These are phyloP conservation scores for Drosophila kuntzei DNA, from an alignment of 2,888 invertebrate species.

Conservation along the genomic window DNA sequence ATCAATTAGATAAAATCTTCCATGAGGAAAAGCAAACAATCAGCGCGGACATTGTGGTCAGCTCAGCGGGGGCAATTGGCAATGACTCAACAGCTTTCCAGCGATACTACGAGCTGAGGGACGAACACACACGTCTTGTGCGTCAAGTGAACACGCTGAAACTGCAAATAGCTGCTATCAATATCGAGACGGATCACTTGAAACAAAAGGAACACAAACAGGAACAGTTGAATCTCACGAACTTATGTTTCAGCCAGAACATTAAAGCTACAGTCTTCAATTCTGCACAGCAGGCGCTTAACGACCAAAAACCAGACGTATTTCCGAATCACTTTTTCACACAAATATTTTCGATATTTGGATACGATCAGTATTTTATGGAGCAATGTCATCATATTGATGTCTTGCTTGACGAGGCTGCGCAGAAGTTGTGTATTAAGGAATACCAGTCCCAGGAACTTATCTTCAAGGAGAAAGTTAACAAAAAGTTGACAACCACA, in stretches of 20 bases:
- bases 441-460: conserved; percentile 13
- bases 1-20: background rate
- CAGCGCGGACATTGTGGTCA: background rate
- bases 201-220: conserved; percentile 8
- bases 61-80: background rate
- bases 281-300: conserved; percentile 29
- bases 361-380: conserved; percentile 39
- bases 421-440: conserved; percentile 20
- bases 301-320: conserved; percentile 9
- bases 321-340: conserved; percentile 56
- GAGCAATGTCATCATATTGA: conserved; percentile 40
- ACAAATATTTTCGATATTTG: conserved; percentile 43
- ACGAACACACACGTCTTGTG: conserved; percentile 15
- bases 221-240: background rate
- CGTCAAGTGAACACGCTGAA: conserved; percentile 29
- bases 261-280: conserved; percentile 41
- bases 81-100: background rate
- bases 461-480: conserved; percentile 1
- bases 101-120: conserved; percentile 16
- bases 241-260: conserved; percentile 8
- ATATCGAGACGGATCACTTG: conserved; percentile 38
- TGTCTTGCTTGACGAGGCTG: conserved; percentile 24
- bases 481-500: conserved; percentile 26
- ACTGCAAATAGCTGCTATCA: conserved; percentile 42
- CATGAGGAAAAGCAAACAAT: too few relatives aligned